Base-by-base conservation (phyloP, 2,888 invertebrate species). In the Drosophila lutescens region DNA sequence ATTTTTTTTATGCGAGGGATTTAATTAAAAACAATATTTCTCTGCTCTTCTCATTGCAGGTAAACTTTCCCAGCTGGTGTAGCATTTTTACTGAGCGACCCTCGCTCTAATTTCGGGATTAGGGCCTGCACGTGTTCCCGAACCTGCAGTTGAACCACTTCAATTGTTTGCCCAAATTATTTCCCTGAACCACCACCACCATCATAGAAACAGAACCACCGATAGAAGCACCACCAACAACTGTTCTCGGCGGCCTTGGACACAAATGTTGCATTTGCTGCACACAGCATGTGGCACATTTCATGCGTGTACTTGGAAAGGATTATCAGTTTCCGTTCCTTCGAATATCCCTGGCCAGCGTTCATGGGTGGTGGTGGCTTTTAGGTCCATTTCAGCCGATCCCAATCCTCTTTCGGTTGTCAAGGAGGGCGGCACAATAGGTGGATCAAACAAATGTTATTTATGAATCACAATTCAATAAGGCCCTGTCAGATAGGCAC, bases 201-300 rank as follows among this genome's bases (percentile, higher is more conserved):
- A 17, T 20, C 4, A 20, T 34, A 34, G 10, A 30, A 30, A 17
- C 10, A 38, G 38, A 30, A 58, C 36, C 58, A 58, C 55, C 58
- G 15, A 38, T 38, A 38, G 38, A 38, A 44, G 20, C 47, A 38
- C 47, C 47, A 50, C 49, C 43, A 23, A 49, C 62, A 70, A 72
- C 49, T 62, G 62, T 55, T 70, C 26, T 44, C 59, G 65, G 49
- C 77, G 88, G 83, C 84, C 84, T 85, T 86, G 86, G 78, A 51
- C 81, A 80, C 88, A 88, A 85, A 85, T 85, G 85, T 85, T 85
- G 85, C 88, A 85, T 86, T 85, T 82, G 46, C 43, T 44, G 67
- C 79, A 69, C 80, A 54, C 88, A 86, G 86, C 85, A 79, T 88
- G 85, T 79, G 84, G 81, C 72, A 79, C 69, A 65, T 70, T 58